Conservation (phyloP, 1,140 invertebrate species). For the Apis cerana region DNA sequence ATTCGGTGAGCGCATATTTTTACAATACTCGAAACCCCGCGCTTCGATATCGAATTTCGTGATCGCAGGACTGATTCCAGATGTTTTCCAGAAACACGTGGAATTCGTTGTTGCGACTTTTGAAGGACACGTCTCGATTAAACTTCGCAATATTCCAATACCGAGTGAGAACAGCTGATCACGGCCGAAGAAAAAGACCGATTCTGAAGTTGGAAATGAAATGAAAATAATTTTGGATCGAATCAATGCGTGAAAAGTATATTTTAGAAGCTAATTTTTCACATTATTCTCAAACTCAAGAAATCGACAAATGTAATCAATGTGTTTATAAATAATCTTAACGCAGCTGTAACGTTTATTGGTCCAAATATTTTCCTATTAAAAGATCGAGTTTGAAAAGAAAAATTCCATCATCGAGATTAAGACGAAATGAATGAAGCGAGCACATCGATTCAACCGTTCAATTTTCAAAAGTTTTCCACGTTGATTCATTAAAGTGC, state of each 20-base stretch:
- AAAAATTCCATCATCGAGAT: too few species aligned
- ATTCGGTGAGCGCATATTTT: constrained; percentile 33
- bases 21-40: neutral
- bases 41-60: constrained; percentile 33
- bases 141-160: neutral
- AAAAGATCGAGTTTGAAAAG: too few species aligned
- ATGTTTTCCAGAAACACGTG: neutral
- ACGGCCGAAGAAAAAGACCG: too few species aligned
- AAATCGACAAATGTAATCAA: too few species aligned
- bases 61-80: neutral
- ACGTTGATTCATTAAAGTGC: neutral
- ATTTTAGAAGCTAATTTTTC: neutral
- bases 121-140: neutral
- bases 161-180: neutral
- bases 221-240: neutral
- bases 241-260: neutral
- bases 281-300: too few species aligned
- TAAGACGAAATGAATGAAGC: too few species aligned
- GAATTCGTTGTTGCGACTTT: too few species aligned
- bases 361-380: too few species aligned
- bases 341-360: too few species aligned
- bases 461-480: neutral
- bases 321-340: too few species aligned
- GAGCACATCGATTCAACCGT: neutral
- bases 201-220: neutral